phyloP scores from a whole-genome alignment of 1,140 invertebrate species.

The Myzus persicae region DNA sequence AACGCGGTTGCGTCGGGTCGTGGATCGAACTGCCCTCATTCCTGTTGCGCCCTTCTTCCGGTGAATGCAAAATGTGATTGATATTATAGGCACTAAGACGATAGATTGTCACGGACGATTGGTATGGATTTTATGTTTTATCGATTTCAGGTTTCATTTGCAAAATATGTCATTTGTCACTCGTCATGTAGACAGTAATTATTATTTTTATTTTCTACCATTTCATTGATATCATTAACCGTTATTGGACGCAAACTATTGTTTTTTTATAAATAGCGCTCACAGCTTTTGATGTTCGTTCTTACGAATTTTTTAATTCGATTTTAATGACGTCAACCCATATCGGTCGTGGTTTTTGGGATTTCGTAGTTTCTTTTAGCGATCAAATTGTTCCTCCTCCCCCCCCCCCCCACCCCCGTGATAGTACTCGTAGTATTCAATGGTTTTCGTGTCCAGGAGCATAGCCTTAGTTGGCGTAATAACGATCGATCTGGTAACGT shows the following conservation, averaged over 20 bases:
- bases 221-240: too few relatives aligned
- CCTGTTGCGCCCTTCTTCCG: neutral
- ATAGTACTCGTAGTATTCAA: neutral
- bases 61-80: neutral
- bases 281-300: too few relatives aligned
- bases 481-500: neutral
- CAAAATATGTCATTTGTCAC: neutral
- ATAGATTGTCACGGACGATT: neutral
- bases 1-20: neutral
- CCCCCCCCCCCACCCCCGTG: too few relatives aligned
- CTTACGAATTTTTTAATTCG: neutral
- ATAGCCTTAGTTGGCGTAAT: neutral
- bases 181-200: neutral
- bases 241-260: too few relatives aligned
- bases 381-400: neutral
- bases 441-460: neutral
- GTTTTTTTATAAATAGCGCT: too few relatives aligned
- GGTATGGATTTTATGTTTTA: neutral
- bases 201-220: neutral
- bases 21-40: neutral
- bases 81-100: neutral
- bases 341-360: too few relatives aligned
- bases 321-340: neutral
- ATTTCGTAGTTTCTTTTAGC: neutral
- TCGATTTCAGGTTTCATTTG: neutral